Conservation (phyloP, 1,140 invertebrate genomes). For the Lepidotrigona ventralis region DNA sequence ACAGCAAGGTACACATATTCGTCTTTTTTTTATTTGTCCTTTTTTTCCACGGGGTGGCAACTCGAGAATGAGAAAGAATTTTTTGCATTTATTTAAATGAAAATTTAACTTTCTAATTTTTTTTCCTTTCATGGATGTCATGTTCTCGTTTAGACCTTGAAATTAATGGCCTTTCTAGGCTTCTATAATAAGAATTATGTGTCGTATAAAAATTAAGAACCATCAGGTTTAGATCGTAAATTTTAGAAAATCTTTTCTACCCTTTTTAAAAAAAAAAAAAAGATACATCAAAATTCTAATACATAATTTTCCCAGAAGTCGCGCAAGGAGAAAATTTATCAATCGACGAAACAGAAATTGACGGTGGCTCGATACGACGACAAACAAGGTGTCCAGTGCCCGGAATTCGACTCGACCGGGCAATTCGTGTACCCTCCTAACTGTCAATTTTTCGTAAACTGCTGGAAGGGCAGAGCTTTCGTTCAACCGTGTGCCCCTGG, state of each 20-base stretch:
- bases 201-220: too few species aligned
- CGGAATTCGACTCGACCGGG: conserved; percentile 79
- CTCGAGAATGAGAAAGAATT: too few species aligned
- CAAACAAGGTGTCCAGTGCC: conserved; percentile 76
- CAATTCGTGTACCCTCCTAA: conserved; percentile 82
- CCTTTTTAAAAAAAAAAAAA: not conserved
- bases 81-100: too few species aligned
- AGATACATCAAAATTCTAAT: not conserved
- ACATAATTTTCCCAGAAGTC: conserved; percentile 68
- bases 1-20: conserved; percentile 53
- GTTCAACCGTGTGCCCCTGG: conserved; percentile 84
- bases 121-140: too few species aligned
- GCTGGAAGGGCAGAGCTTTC: conserved; percentile 82
- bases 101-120: too few species aligned
- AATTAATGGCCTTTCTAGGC: too few species aligned
- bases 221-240: too few species aligned
- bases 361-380: conserved; percentile 68
- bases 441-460: conserved; percentile 86
- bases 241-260: not conserved
- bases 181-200: too few species aligned
- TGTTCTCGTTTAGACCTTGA: too few species aligned
- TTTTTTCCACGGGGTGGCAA: too few species aligned
- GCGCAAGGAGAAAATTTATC: conserved; percentile 62
- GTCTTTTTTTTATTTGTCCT: too few species aligned
- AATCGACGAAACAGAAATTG: not conserved